Conservation (phyloP, 2,113 vertebrate species). For the Leiothrix lutea region DNA sequence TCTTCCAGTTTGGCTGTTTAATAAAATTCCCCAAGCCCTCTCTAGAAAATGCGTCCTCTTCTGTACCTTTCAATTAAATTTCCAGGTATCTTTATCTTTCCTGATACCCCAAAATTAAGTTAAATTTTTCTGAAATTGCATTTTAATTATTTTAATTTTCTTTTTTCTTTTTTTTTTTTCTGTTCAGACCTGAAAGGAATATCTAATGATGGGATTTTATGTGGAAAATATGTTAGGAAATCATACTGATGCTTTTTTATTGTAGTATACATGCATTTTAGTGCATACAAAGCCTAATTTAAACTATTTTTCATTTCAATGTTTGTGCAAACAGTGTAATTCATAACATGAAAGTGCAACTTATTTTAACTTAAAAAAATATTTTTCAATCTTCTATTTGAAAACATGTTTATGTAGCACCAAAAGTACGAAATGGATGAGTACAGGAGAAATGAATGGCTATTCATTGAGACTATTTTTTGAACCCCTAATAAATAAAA, state of each 20-base stretch:
- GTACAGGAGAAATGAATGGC: neutral
- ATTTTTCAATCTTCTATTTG: neutral
- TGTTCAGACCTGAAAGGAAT: neutral
- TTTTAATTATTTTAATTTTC: neutral
- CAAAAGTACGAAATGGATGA: neutral
- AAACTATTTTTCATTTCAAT: neutral
- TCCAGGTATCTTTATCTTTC: neutral
- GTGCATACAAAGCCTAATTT: neutral
- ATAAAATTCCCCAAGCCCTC: neutral
- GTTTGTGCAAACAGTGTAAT: neutral
- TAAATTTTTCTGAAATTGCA: neutral
- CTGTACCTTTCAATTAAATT: neutral
- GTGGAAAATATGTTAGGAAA: neutral
- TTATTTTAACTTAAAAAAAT: neutral
- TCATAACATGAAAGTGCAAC: neutral
- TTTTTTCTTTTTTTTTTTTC: neutral
- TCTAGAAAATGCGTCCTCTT: rapidly evolving
- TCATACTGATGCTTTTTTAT: neutral
- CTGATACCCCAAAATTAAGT: rapidly evolving
- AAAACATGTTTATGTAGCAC: neutral
- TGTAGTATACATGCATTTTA: neutral
- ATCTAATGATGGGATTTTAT: neutral
- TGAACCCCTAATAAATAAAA: conserved; percentile 70
- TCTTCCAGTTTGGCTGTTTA: neutral
- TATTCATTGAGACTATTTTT: conserved; percentile 62